Conservation (phyloP, 2,888 invertebrate genomes). For the Lepidochrysops patricia region DNA sequence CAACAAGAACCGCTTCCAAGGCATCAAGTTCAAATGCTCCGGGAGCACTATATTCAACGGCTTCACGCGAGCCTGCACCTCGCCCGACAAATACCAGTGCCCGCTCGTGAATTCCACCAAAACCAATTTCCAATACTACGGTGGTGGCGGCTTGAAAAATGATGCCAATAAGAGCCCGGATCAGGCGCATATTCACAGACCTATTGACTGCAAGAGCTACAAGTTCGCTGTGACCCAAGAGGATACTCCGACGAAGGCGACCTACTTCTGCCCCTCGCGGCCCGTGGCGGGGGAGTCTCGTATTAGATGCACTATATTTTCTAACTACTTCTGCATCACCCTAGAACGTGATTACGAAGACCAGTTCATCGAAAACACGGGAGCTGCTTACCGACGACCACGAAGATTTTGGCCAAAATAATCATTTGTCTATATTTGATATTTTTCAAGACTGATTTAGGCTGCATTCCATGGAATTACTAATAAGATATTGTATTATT, state of each 20-base stretch:
- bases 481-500: constrained; percentile 16
- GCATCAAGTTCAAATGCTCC: constrained; percentile 60
- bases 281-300: constrained; percentile 43
- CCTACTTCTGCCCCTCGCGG: constrained; percentile 57
- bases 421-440: constrained; percentile 1
- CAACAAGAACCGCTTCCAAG: constrained; percentile 58
- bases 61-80: constrained; percentile 51
- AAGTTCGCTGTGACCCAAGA: constrained; percentile 57
- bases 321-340: constrained; percentile 59
- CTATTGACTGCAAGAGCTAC: constrained; percentile 63
- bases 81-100: constrained; percentile 54
- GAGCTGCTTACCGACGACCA: constrained; percentile 47
- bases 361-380: constrained; percentile 42
- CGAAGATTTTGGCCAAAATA: constrained; percentile 25
- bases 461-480: background rate
- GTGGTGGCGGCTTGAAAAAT: constrained; percentile 33
- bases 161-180: constrained; percentile 26
- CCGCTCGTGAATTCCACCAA: constrained; percentile 41
- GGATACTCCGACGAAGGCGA: constrained; percentile 40
- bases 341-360: constrained; percentile 52
- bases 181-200: constrained; percentile 26
- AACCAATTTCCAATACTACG: constrained; percentile 32
- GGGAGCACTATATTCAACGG: constrained; percentile 62
- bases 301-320: constrained; percentile 58
- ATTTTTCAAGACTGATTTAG: constrained; percentile 21